Base-by-base conservation (phyloP, 2,113 vertebrate species). In the human (Homo sapiens) region DNA sequence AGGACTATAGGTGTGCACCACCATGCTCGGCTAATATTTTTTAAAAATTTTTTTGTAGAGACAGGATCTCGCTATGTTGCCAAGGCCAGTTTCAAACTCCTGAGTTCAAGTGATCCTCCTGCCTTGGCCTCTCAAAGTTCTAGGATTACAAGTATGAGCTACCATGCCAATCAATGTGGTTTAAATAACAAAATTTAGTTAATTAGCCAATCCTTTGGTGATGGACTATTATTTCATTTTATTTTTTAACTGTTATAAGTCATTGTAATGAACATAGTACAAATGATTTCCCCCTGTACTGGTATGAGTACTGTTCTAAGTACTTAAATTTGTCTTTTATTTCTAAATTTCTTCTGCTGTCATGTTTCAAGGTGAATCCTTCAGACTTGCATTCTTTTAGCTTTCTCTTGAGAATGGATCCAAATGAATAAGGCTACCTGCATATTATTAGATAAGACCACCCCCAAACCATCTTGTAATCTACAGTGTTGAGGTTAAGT, bases 141-240 rank as follows among this genome's bases (percentile, higher is more conserved):
- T 64, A 64, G 61, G 30, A 32, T 64, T 64, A 64, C 27, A 64
- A 12, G 27, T 64, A 27, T 30, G 61, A 64, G 61, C 30, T 64
- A 14, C 12, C 27, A 64, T 64, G 61, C 61, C 61, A 64, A 64
- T 5, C 61, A 64, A 6, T 2, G 61, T 61, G 59, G 66, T 83
- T 66, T 88, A 96, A 87, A 76, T 82, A 90, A 68, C 35, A 66
- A 50, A 84, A 59, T 95, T 89, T 84, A 35, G 35, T 68, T 64
- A 75, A 75, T 81, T 43, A 57, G 25, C 45, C 45, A 89, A 14
- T 86, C 66, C 40, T 93, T 93, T 68, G 38, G 55, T 75, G 40
- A 76, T 86, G 76, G 25, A 45, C 52, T 78, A 35, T 75, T 93
- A 78, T 72, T 92, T 84, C 35, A 73, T 55, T 88, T 87, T 92